Base-by-base conservation (phyloP, 30 jellyfish, hydroid and myxozoan species). In the Cassiopea andromeda region DNA sequence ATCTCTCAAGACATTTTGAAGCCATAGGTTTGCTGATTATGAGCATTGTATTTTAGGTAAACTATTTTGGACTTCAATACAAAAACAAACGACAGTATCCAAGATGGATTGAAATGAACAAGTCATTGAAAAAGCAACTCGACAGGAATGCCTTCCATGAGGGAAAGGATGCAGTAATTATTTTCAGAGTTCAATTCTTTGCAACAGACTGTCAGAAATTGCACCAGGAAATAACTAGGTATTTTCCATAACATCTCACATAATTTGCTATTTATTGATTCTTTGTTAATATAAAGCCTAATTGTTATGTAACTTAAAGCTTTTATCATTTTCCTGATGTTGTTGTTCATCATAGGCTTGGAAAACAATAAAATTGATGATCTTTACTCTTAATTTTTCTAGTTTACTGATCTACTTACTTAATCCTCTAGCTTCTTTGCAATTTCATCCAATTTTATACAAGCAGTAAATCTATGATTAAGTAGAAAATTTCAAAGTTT, bases 221-320 rank as follows among this genome's bases (percentile, higher is more conserved):
- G 77, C 93, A 79, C 71, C 99, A 96, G 83, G 99, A 96, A 82
- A 91, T 96, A 67, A 96, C 98, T 48, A 96, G 99, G 99, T 96
- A 67, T 5, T 17, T 3, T 70, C 4, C 15, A 19, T 4, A 14
- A 66, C 15, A 2, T 6, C 2, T 50, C 8, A 2, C 9, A 9
- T 50, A 2, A 2, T 9, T 2, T 2, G 64, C 64, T 50, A 50
- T 50, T 50, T 50, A 5, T 2, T 9, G 9, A 2, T 50, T 5
- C 5, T 9, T 2, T 2, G 9, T 9, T 9, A 50, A 9, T 50
- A 2, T 50, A 9, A 50, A 50, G 64, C 9, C 9, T 9, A 50
- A 2, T 50, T 50, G 5, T 50, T 50, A 50, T 2, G 5, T 50
- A 50, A 50, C 9, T 50, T 5, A n/a, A n/a, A n/a, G n/a, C n/a